Evolutionary conservation across 2,113 vertebrate genomes (phyloP).

Genomic region (Bothrops jararaca): DNA sequence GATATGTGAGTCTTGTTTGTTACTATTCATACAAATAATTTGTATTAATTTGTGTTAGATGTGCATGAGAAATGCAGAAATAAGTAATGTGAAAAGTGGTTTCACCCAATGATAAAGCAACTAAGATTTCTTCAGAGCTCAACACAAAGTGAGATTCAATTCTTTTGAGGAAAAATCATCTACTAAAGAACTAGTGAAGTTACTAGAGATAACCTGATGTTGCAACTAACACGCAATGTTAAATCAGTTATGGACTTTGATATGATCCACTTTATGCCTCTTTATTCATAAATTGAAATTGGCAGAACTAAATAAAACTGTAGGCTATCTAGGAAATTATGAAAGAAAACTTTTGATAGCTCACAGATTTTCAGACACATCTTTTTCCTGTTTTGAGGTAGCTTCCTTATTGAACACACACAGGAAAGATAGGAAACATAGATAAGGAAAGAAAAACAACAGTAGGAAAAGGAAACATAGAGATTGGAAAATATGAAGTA

Average conservation of each 20-base stretch:
- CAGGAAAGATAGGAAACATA: slow-evolving; percentile 57
- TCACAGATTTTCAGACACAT: slow-evolving; percentile 33
- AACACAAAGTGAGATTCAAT: background rate
- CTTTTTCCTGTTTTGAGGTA: slow-evolving; percentile 55
- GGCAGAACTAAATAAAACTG: background rate
- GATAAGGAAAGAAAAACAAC: slow-evolving; percentile 55
- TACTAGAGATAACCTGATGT: background rate
- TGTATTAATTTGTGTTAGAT: background rate
- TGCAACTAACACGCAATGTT: background rate
- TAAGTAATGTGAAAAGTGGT: background rate
- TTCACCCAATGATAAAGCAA: background rate
- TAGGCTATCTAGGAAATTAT: background rate
- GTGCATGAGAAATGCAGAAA: background rate
- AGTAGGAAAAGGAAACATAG: slow-evolving; percentile 39
- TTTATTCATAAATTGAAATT: background rate
- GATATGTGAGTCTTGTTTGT: background rate
- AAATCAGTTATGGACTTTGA: background rate
- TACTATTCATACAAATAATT: background rate
- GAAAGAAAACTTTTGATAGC: background rate
- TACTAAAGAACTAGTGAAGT: background rate
- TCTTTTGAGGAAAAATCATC: background rate
- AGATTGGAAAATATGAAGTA: slow-evolving; percentile 47
- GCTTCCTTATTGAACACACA: slow-evolving; percentile 58
- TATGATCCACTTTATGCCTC: too few relatives aligned
- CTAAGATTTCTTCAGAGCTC: background rate